A percentile compares a stretch with the other conserved stretches of the same genome.
Conservation (phyloP, 2,797 vertebrate genomes). For the Orientallactaga sibirica region DNA sequence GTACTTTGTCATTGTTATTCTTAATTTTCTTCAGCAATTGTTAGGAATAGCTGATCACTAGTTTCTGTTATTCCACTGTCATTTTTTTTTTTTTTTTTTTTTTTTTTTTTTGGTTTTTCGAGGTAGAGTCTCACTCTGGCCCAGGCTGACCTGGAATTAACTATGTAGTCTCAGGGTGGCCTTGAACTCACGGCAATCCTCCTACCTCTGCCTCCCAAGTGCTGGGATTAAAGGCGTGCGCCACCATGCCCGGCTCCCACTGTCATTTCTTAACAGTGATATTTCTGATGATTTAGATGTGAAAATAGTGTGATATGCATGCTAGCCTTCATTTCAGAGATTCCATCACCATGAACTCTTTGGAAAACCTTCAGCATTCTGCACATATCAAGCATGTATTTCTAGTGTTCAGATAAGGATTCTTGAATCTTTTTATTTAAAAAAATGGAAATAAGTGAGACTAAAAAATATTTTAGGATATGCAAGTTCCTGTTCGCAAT, state of each 20-base stretch:
- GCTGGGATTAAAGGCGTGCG: too few relatives aligned
- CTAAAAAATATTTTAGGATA: neutral
- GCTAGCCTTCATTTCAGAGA: neutral
- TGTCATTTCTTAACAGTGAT: neutral
- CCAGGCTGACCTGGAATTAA: too few relatives aligned
- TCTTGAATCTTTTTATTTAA: neutral
- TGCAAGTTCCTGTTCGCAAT: neutral
- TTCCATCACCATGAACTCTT: neutral
- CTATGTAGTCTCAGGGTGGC: too few relatives aligned
- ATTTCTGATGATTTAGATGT: neutral
- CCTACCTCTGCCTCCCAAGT: too few relatives aligned
- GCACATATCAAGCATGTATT: neutral
- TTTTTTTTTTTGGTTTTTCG: too few relatives aligned
- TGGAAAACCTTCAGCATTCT: neutral
- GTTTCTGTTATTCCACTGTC: neutral
- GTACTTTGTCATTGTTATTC: neutral
- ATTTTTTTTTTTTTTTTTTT: too few relatives aligned
- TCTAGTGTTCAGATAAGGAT: neutral
- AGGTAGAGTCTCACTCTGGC: too few relatives aligned
- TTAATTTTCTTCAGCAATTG: accelerated
- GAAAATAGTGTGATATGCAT: neutral
- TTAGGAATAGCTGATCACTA: neutral
- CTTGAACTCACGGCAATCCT: too few relatives aligned
- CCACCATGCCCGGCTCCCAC: too few relatives aligned
- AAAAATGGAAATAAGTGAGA: neutral